Evolutionary conservation across 2,113 vertebrate genomes (phyloP).

Genomic region (Gnathonemus longibarbis): DNA sequence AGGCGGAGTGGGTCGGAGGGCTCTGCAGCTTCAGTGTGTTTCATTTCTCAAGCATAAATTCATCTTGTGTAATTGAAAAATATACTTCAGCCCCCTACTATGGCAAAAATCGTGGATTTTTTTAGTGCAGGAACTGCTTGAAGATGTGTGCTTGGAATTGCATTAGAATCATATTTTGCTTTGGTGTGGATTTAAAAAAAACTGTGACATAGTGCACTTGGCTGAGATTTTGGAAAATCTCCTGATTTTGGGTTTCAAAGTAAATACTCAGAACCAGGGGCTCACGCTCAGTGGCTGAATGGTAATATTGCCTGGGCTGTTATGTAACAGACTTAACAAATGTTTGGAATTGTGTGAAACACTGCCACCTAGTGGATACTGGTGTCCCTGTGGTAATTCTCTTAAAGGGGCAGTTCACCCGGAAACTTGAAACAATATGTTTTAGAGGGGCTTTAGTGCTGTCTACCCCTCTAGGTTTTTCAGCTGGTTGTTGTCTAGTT

Average conservation of each 20-base stretch:
- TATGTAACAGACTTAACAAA: neutral
- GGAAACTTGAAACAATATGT: neutral
- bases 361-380: slow-evolving; percentile 13
- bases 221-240: neutral
- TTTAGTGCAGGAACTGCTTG: neutral
- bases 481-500: neutral
- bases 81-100: neutral
- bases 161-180: slow-evolving; percentile 32
- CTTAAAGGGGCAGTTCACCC: neutral
- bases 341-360: neutral
- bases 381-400: neutral
- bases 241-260: neutral
- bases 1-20: slow-evolving; percentile 31
- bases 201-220: neutral
- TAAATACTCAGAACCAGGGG: neutral
- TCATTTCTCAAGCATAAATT: neutral
- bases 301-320: neutral
- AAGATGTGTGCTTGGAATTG: neutral
- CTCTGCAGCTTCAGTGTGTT: neutral
- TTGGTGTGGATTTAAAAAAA: slow-evolving; percentile 26
- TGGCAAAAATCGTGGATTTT: neutral
- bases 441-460: neutral
- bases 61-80: neutral
- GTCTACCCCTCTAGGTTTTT: neutral
- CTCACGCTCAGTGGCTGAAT: neutral